These are phyloP conservation scores for Lasiurus borealis DNA, from an alignment of 2,113 vertebrate species.

Conservation along the genomic window DNA sequence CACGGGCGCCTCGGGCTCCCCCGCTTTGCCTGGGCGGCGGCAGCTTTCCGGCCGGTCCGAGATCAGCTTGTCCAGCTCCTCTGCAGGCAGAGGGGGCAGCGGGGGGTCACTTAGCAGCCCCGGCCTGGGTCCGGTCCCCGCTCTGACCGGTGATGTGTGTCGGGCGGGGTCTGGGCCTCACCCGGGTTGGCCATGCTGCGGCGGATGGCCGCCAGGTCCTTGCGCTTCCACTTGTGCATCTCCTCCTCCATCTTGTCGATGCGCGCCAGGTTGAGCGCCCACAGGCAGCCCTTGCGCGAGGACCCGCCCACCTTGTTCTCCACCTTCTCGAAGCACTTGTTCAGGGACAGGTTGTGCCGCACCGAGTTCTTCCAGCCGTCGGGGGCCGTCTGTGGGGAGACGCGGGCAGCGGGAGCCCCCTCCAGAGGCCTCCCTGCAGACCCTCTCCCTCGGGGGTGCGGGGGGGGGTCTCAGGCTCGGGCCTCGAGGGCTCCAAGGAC, in stretches of 20 bases:
- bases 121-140: too few species aligned
- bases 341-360: constrained; percentile 97
- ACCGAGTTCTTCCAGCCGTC: constrained; percentile 99
- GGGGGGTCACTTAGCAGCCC: background rate
- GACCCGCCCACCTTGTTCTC: constrained; percentile 96
- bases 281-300: constrained; percentile 97
- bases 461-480: background rate
- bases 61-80: constrained; percentile 98
- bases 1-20: constrained; percentile 84
- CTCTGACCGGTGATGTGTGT: background rate
- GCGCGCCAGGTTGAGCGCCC: constrained; percentile 98
- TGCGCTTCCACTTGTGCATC: constrained; percentile 99
- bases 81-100: constrained; percentile 83
- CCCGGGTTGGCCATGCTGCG: constrained; percentile 99
- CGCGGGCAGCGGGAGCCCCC: fast-evolving
- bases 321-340: constrained; percentile 99
- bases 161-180: constrained; percentile 73
- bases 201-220: constrained; percentile 96
- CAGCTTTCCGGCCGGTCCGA: constrained; percentile 96
- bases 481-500: fast-evolving
- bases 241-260: constrained; percentile 99
- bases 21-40: constrained; percentile 84
- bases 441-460: fast-evolving
- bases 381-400: constrained; percentile 91
- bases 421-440: background rate